These are phyloP conservation scores for Camelus dromedarius DNA, from an alignment of 2,113 vertebrate genomes.

Conservation along the genomic window DNA sequence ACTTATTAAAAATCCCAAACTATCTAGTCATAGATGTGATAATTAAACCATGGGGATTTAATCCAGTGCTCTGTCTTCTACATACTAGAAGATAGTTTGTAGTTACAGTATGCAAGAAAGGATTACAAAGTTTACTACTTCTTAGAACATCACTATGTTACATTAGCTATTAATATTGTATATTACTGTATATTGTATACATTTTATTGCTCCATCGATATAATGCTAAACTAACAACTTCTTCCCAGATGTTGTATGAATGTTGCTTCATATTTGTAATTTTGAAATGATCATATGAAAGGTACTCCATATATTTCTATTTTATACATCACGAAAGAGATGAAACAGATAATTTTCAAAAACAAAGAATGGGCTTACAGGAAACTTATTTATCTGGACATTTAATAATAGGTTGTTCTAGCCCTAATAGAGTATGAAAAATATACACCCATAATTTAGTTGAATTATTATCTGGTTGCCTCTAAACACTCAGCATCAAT, in stretches of 20 bases:
- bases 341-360: constrained; percentile 45
- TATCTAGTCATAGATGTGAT: neutral
- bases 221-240: constrained; percentile 25
- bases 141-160: neutral
- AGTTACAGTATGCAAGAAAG: neutral
- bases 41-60: neutral
- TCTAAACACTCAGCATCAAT: neutral
- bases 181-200: neutral
- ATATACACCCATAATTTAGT: neutral
- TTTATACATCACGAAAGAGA: constrained; percentile 43
- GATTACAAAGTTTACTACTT: neutral
- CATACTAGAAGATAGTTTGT: neutral
- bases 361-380: neutral
- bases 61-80: neutral
- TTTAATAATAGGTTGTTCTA: neutral
- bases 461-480: neutral
- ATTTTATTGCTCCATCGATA: constrained; percentile 36
- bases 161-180: neutral
- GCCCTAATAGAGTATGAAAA: neutral
- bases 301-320: neutral
- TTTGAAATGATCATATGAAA: constrained; percentile 4
- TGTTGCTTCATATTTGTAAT: constrained; percentile 28
- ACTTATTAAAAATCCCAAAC: neutral
- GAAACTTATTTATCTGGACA: constrained; percentile 18
- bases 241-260: constrained; percentile 16